Evolutionary conservation across 2,888 invertebrate species (phyloP).

Genomic region (Agrotis segetum): DNA sequence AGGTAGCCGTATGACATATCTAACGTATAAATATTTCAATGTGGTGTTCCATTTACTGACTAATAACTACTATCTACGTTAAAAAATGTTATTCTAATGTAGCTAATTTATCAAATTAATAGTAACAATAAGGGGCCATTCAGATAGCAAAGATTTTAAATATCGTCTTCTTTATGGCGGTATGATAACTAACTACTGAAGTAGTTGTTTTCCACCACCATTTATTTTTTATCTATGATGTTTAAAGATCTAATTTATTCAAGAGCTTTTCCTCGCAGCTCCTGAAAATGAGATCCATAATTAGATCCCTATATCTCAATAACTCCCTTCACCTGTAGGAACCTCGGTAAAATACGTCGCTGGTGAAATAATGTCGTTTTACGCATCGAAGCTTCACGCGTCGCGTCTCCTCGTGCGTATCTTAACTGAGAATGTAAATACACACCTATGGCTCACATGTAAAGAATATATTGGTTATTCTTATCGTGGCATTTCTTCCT

Average conservation of each 20-base stretch:
- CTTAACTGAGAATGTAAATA: neutral
- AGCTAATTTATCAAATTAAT: slow-evolving; percentile 10
- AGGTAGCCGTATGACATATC: no score
- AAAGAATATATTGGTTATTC: neutral
- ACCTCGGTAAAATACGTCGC: slow-evolving; percentile 23
- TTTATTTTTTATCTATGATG: no score
- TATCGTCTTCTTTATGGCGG: no score
- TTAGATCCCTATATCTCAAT: slow-evolving; percentile 31
- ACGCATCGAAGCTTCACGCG: slow-evolving; percentile 4
- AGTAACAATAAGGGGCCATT: neutral
- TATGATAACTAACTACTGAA: no score
- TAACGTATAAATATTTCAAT: no score
- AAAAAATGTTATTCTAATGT: slow-evolving; percentile 11
- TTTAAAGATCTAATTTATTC: no score
- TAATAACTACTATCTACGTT: neutral
- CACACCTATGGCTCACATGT: neutral
- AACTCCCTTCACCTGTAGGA: neutral
- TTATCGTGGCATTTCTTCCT: neutral
- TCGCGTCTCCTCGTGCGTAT: neutral
- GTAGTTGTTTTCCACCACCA: no score
- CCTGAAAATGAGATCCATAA: slow-evolving; percentile 3
- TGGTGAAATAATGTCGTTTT: slow-evolving; percentile 18
- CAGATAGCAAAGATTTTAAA: neutral
- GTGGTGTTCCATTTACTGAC: neutral
- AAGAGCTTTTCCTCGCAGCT: neutral